Evolutionary conservation across 1,140 invertebrate species (phyloP).

Genomic region (Colletes latitarsis): DNA sequence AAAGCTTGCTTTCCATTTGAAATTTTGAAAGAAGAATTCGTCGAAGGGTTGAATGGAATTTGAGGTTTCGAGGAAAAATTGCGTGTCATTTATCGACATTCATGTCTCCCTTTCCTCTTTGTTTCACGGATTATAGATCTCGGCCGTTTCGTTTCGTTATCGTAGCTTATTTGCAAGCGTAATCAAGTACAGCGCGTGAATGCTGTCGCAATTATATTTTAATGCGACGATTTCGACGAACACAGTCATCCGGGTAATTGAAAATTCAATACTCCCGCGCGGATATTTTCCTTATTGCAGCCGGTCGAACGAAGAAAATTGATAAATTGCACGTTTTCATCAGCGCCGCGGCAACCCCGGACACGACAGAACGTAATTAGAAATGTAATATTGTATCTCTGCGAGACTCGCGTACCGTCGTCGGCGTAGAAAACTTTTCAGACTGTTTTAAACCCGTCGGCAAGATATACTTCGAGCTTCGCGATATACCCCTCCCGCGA

Average conservation of each 20-base stretch:
- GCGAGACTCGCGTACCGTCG: not conserved
- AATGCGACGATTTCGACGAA: not conserved
- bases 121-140: too few species aligned
- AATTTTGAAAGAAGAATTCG: too few species aligned
- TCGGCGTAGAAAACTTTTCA: conserved; percentile 12
- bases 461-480: conserved; percentile 1
- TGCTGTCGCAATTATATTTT: not conserved
- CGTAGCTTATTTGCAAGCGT: too few species aligned
- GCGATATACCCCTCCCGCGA: not conserved
- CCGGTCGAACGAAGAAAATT: not conserved
- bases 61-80: too few species aligned
- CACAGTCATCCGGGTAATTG: not conserved
- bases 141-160: too few species aligned
- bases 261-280: not conserved
- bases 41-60: too few species aligned
- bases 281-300: conserved; percentile 3
- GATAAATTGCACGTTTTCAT: not conserved
- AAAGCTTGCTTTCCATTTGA: too few species aligned
- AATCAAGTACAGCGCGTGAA: not conserved
- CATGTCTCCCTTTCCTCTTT: too few species aligned
- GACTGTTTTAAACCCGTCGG: conserved; percentile 2
- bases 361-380: not conserved
- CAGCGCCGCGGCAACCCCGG: too few species aligned
- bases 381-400: not conserved
- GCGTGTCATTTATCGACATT: too few species aligned